Evolutionary conservation across 2,888 invertebrate genomes (phyloP).

Genomic region (Elysia crispata): DNA sequence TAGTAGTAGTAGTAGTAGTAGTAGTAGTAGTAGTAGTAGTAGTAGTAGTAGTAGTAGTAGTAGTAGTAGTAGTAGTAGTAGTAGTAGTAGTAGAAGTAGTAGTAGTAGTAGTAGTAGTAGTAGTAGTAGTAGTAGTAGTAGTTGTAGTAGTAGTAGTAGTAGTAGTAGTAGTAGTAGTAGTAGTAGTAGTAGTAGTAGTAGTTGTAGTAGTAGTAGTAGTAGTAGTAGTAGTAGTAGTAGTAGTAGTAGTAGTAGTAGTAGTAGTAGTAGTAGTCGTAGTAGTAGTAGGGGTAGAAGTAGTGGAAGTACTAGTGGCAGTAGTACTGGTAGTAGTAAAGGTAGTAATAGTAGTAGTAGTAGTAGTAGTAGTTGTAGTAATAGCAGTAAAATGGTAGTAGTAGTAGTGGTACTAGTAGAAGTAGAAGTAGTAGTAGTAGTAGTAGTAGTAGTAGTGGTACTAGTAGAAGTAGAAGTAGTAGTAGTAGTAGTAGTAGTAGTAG

Average conservation of each 20-base stretch:
- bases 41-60: conserved; percentile 45
- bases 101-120: conserved; percentile 33
- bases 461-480: conserved; percentile 43
- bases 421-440: conserved; percentile 45
- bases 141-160: conserved; percentile 20
- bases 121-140: conserved; percentile 22
- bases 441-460: conserved; percentile 44
- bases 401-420: conserved; percentile 40
- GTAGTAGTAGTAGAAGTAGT: conserved; percentile 35
- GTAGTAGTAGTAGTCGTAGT: no score
- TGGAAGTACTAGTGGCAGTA: no score
- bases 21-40: conserved; percentile 43
- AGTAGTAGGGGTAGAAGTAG: no score
- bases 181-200: conserved; percentile 5
- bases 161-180: conserved; percentile 39
- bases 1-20: conserved; percentile 26
- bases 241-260: conserved; percentile 45
- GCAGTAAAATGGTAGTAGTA: no score
- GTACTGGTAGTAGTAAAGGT: no score
- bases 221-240: conserved; percentile 9
- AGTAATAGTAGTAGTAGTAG: no score
- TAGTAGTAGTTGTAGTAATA: no score
- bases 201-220: neutral
- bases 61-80: conserved; percentile 39
- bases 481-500: conserved; percentile 44